Conservation (phyloP, 1,140 invertebrate genomes). For the Atopsyche davidsoni region DNA sequence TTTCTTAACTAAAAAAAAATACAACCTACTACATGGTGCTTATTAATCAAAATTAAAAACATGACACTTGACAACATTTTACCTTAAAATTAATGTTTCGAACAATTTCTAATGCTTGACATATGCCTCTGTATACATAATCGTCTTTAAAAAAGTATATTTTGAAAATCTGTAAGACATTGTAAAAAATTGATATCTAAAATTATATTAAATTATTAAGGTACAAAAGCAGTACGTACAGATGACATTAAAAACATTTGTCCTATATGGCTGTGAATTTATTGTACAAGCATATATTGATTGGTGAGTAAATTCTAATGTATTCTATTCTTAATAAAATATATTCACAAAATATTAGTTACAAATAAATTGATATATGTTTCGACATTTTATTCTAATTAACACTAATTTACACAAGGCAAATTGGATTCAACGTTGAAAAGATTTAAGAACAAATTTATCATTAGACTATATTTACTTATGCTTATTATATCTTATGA, state of each 20-base stretch:
- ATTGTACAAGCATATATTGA: conserved; percentile 15
- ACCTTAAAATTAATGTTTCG: conserved; percentile 3
- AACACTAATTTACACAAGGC: conserved; percentile 20
- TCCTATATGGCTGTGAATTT: conserved; percentile 14
- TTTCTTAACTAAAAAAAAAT: conserved; percentile 9
- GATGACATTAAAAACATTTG: conserved; percentile 16
- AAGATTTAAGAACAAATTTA: not conserved
- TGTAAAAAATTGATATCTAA: not conserved
- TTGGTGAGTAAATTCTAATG: conserved; percentile 7
- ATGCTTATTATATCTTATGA: conserved; percentile 4
- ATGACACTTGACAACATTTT: not conserved
- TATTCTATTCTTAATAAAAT: not conserved
- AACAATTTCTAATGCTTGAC: not conserved
- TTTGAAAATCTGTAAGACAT: not conserved
- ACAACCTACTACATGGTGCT: conserved; percentile 10
- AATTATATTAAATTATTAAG: conserved; percentile 16
- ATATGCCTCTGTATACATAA: not conserved
- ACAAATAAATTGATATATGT: conserved; percentile 21
- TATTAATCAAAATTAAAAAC: conserved; percentile 4
- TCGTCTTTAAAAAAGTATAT: not conserved
- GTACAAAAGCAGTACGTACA: conserved; percentile 25
- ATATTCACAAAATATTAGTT: conserved; percentile 17
- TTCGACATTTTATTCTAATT: not conserved
- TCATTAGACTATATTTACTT: conserved; percentile 7
- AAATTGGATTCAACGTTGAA: conserved; percentile 18